Base-by-base conservation (phyloP, 1,140 invertebrate genomes). In the Medauroidea extradentata region DNA sequence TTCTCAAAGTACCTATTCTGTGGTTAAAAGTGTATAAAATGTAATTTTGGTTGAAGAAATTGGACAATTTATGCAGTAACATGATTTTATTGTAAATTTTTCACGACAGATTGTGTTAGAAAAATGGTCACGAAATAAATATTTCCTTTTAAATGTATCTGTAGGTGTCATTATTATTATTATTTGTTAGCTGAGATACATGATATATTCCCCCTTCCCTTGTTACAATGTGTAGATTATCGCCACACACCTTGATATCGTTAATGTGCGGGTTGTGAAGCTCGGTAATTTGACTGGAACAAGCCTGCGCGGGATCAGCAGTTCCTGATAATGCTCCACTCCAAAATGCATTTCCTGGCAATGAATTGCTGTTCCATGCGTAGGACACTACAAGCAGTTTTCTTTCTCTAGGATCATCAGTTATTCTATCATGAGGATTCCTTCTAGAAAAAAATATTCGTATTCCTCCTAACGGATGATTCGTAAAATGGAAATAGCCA, bases 301-400 rank as follows among this genome's bases (percentile, higher is more conserved):
- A 81, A 0, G 80, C 85, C 0, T 85, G 82, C 0, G 85, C 84
- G 0, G 85, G 78, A 65, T 87, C 84, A 0, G 83, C 83, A 7
- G 83, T 79, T 1, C 71, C 65, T 0, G 66, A 63, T 64, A 75
- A 65, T 66, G 49, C 70, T 34, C 67, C 71, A 34, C 48, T 63
- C 77, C 71, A 77, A 66, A 71, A 77, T 66, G 73, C 74, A 64
- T 73, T 75, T n/a, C 48, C 48, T 3, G 85, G 84, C 53, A 84
- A 75, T 1, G 84, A 77, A 65, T 87, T 87, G 9, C 82, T 80
- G 68, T 87, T 84, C 80, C 84, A 85, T 0, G 85, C 81, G 63
- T 87, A 87, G 1, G 80, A 84, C 4, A 85, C 79, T 8, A 87
- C 77, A 49, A 85, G 66, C 2, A 84, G 66, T 66, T 83, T 84